phyloP scores from a whole-genome alignment of 2,888 invertebrate genomes.

The Eulithis prunata region DNA sequence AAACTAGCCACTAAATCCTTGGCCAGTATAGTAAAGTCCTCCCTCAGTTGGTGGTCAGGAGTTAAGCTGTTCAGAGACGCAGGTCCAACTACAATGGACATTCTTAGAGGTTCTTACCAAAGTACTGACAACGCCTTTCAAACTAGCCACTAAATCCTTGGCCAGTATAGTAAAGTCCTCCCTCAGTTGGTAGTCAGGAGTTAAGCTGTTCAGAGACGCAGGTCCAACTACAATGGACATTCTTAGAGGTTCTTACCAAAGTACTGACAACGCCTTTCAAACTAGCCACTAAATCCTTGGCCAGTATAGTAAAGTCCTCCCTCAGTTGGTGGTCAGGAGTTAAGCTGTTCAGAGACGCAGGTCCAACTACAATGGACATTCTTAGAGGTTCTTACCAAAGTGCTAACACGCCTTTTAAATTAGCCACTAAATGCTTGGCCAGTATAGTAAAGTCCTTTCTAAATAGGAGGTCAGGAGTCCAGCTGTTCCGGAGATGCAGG shows the following conservation, averaged over 20 bases:
- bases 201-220: constrained; percentile 69
- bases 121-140: constrained; percentile 79
- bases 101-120: constrained; percentile 17
- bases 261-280: constrained; percentile 80
- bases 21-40: too few species aligned
- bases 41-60: too few species aligned
- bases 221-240: too few species aligned
- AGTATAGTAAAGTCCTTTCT: constrained; percentile 87
- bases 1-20: constrained; percentile 57
- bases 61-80: too few species aligned
- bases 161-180: constrained; percentile 88
- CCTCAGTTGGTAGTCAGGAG: constrained; percentile 80
- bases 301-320: constrained; percentile 88
- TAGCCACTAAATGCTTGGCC: constrained; percentile 87
- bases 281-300: constrained; percentile 87
- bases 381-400: constrained; percentile 20
- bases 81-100: too few species aligned
- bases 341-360: constrained; percentile 66
- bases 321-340: constrained; percentile 82
- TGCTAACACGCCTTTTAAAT: constrained; percentile 80
- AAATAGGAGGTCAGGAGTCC: constrained; percentile 81
- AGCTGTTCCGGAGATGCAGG: constrained; percentile 64
- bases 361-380: too few species aligned
- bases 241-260: constrained; percentile 16
- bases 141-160: constrained; percentile 86